Percentiles rank a stretch among this genome's conserved stretches.
These are phyloP conservation scores for Neocrepidodera transversa DNA, from an alignment of 2,888 invertebrate genomes.

Conservation along the genomic window DNA sequence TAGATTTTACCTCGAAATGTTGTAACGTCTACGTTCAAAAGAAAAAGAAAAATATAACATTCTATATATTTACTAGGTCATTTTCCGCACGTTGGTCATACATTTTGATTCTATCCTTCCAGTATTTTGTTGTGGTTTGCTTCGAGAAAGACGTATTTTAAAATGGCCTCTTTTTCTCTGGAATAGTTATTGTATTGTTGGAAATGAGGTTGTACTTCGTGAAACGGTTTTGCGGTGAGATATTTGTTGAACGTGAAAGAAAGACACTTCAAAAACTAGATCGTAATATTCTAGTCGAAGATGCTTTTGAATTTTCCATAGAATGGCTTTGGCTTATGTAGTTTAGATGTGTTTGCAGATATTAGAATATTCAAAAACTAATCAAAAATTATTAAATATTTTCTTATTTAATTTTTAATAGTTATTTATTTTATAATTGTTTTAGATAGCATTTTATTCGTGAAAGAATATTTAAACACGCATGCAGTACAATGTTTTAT, in stretches of 20 bases:
- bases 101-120: conserved; percentile 1
- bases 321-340: neutral
- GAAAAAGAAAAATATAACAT: too few species aligned
- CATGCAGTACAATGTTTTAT: too few species aligned
- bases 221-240: conserved; percentile 12
- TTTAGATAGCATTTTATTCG: too few species aligned
- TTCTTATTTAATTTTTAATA: too few species aligned
- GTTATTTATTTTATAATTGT: too few species aligned
- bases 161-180: conserved; percentile 6
- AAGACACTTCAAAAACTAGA: conserved; percentile 15
- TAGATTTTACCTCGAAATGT: too few species aligned
- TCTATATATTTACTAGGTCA: too few species aligned
- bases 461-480: too few species aligned
- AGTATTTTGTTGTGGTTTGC: conserved; percentile 1
- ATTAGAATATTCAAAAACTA: too few species aligned
- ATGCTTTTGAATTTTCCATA: neutral
- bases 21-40: too few species aligned
- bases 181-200: conserved; percentile 25
- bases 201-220: conserved; percentile 21
- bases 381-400: too few species aligned
- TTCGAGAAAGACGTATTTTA: conserved; percentile 7
- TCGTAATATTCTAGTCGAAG: conserved; percentile 11
- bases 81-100: neutral
- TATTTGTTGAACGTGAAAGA: conserved; percentile 22
- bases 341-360: too few species aligned